Evolutionary conservation across 2,113 vertebrate genomes (phyloP).

Genomic region (Gnathonemus longibarbis): DNA sequence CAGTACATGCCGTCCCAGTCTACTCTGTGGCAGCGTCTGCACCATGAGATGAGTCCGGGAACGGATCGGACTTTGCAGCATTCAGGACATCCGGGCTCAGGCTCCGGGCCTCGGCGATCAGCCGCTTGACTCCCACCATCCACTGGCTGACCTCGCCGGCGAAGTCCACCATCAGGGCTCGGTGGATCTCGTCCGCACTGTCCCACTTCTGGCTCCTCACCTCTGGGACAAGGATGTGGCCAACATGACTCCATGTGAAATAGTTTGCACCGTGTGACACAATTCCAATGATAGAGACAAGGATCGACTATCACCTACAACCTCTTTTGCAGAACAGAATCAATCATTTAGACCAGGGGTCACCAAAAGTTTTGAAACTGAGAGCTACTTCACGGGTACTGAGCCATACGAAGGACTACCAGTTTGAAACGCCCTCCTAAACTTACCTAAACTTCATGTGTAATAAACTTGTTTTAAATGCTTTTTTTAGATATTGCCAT

Average conservation of each 20-base stretch:
- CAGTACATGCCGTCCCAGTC: not conserved
- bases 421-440: no score
- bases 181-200: slow-evolving; percentile 79
- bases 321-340: not conserved
- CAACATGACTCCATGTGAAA: not conserved
- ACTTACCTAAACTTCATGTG: no score
- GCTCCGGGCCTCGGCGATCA: slow-evolving; percentile 77
- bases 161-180: slow-evolving; percentile 88
- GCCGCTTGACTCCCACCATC: slow-evolving; percentile 90
- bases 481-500: no score
- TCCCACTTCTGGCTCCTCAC: slow-evolving; percentile 71
- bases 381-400: no score
- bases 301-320: not conserved
- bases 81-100: slow-evolving; percentile 46
- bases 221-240: slow-evolving; percentile 54
- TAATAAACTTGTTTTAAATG: no score
- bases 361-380: no score
- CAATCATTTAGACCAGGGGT: no score
- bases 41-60: not conserved
- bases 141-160: slow-evolving; percentile 92
- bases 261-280: not conserved
- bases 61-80: rapidly evolving
- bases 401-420: no score
- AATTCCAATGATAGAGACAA: not conserved
- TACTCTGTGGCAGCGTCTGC: not conserved